Conservation (phyloP, 30 jellyfish, hydroid and myxozoan species). For the Rhopilema esculentum region DNA sequence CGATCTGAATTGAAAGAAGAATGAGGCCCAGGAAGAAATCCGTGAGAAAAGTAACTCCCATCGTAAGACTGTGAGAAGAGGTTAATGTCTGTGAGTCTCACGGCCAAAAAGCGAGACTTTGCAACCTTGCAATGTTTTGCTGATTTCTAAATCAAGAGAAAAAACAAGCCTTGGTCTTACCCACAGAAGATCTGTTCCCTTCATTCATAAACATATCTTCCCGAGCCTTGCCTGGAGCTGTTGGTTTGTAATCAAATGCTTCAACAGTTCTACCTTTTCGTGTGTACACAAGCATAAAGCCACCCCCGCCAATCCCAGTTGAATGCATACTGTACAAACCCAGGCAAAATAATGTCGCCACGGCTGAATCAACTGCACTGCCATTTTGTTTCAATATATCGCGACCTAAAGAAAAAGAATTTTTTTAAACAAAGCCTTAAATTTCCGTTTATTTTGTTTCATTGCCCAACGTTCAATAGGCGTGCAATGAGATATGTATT, state of each 20-base stretch:
- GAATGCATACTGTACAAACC: conserved; percentile 99
- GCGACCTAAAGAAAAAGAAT: conserved; percentile 65
- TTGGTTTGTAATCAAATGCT: conserved; percentile 84
- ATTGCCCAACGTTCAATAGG: too few relatives aligned
- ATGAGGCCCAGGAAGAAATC: too few relatives aligned
- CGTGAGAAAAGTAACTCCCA: too few relatives aligned
- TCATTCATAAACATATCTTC: conserved; percentile 97
- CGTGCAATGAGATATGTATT: too few relatives aligned
- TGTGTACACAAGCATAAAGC: conserved; percentile 94
- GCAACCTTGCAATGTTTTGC: too few relatives aligned
- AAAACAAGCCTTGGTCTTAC: too few relatives aligned
- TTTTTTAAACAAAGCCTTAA: background rate
- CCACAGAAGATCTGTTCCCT: conserved; percentile 80
- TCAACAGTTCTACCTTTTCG: conserved; percentile 75
- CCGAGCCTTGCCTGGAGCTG: conserved; percentile 98
- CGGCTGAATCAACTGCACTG: conserved; percentile 99
- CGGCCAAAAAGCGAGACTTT: too few relatives aligned
- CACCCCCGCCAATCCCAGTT: conserved; percentile 99
- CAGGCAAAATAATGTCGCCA: conserved; percentile 90
- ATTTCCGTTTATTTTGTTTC: too few relatives aligned
- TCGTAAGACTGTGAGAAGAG: too few relatives aligned
- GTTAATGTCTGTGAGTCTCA: too few relatives aligned
- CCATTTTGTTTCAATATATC: conserved; percentile 87
- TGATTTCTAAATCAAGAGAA: too few relatives aligned
- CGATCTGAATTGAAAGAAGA: too few relatives aligned